phyloP scores from a whole-genome alignment of 2,113 vertebrate genomes.

The Ellobius talpinus region DNA sequence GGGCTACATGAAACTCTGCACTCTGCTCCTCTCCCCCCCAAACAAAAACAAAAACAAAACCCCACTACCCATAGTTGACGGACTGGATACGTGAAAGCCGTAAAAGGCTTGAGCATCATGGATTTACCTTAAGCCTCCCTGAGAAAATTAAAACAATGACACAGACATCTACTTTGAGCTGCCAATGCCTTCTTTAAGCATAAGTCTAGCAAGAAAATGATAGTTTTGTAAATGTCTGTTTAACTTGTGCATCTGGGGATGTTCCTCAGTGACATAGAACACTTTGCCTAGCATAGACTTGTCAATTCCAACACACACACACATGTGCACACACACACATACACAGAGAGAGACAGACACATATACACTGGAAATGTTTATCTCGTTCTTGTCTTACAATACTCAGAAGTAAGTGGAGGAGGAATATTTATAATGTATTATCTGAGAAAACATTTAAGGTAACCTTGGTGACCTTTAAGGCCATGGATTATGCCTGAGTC shows the following conservation, averaged over 20 bases:
- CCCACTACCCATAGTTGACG: neutral
- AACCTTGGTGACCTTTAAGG: neutral
- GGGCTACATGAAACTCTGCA: neutral
- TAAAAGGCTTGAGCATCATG: neutral
- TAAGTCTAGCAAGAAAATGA: slow-evolving; percentile 10
- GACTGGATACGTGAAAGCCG: neutral
- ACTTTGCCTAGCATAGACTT: neutral
- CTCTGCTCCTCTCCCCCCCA: fast-evolving
- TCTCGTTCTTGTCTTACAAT: neutral
- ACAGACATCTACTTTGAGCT: neutral
- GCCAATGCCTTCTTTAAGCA: neutral
- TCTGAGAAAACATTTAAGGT: neutral
- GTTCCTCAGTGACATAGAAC: neutral
- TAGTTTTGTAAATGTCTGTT: neutral
- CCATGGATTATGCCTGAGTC: neutral
- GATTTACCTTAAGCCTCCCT: neutral
- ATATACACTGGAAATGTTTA: neutral
- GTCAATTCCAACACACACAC: neutral
- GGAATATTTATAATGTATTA: neutral
- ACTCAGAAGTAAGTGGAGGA: neutral
- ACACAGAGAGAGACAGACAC: neutral
- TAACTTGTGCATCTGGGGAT: slow-evolving; percentile 13
- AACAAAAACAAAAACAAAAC: neutral
- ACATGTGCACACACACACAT: neutral
- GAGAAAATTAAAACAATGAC: neutral